Base-by-base conservation (phyloP, 2,888 invertebrate species). In the Strigamia transsilvanica region DNA sequence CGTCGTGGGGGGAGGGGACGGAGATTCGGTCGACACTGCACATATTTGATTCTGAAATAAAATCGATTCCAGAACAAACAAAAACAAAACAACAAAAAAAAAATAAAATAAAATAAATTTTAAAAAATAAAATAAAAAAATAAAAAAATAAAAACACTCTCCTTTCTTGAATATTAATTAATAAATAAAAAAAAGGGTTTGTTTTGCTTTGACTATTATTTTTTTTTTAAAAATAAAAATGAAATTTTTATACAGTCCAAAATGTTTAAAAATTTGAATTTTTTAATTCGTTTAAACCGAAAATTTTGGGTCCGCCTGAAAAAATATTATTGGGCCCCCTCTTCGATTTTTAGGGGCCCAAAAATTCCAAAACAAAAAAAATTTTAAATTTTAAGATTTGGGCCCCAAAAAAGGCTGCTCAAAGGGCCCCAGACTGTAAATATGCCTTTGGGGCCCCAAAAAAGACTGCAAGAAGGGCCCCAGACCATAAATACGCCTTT, bases 61-160 rank as follows among this genome's bases (percentile, higher is more conserved):
- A 61, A 21, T 23, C 32, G 32, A 34, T 32, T 56, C 27, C 27
- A 90, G 87, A 77, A 77, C 23, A 82, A 46, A 82, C 23, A 81
- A 81, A 46, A 77, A 79, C 81, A 23, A 78, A 78, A 78, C 6
- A 32, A 38, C 21, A 78, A 4, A 13, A 78, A 78, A 32, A 32
- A 78, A 18, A n/a, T 34, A 78, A 78, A 78, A 21, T 34, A 78
- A 78, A n/a, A n/a, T n/a, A n/a, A n/a, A n/a, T n/a, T n/a, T 3
- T 3, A 27, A 27, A 27, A 27, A 27, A 27, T 2, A 27, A 27
- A 1, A 46, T 32, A 82, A 84, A 82, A 83, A 84, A 83, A 84
- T 84, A 83, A 83, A 84, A 83, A 85, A 83, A 84, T 83, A 80
- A n/a, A n/a, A n/a, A 32, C 34, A 83, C 51, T 46, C 81, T 32